Evolutionary conservation across 37 sponge, comb jelly and placozoan species (phyloP).

Genomic region (Hormiphora californensis): DNA sequence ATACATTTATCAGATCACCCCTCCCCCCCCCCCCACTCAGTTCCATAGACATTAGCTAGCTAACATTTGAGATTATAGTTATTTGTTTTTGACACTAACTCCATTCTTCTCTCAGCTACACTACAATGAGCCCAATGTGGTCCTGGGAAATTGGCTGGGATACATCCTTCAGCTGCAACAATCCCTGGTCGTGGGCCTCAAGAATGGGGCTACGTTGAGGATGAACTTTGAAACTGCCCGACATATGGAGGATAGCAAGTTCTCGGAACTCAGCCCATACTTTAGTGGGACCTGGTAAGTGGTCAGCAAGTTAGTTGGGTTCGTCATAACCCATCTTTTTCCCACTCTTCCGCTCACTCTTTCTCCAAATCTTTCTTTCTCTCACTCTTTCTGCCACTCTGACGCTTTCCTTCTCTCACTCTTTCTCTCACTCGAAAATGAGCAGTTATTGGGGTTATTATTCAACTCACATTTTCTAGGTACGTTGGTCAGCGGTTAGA

Average conservation of each 20-base stretch:
- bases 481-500: constrained; percentile 32
- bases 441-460: too few relatives aligned
- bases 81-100: background rate
- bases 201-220: constrained; percentile 6
- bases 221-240: constrained; percentile 50
- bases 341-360: too few relatives aligned
- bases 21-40: background rate
- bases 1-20: too few relatives aligned
- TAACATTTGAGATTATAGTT: background rate
- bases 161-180: constrained; percentile 45
- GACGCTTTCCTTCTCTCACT: too few relatives aligned
- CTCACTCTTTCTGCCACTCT: too few relatives aligned
- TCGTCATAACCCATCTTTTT: too few relatives aligned
- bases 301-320: too few relatives aligned
- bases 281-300: constrained; percentile 53
- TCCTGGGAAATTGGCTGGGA: constrained; percentile 25
- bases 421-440: too few relatives aligned
- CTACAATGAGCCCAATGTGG: constrained; percentile 46
- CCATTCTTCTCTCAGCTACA: background rate
- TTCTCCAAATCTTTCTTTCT: too few relatives aligned
- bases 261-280: constrained; percentile 21
- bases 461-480: too few relatives aligned
- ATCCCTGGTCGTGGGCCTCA: constrained; percentile 21
- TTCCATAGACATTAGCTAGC: too few relatives aligned
- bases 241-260: constrained; percentile 53